Base-by-base conservation (phyloP, 2,797 vertebrate genomes). In the Clarias fuscus region DNA sequence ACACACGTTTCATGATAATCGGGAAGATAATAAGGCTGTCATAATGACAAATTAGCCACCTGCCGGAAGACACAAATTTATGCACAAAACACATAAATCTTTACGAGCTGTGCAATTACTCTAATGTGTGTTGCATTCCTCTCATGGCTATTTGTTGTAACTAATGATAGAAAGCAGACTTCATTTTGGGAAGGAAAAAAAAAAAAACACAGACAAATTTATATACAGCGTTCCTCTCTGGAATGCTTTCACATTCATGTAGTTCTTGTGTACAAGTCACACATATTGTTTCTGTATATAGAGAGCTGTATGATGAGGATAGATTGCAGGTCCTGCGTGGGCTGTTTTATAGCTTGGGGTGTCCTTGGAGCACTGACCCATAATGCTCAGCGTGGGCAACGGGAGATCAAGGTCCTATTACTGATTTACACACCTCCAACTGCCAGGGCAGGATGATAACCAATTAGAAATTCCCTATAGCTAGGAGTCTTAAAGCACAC, bases 11-110 rank as follows among this genome's bases (percentile, higher is more conserved):
- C 79, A 83, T 84, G 81, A 90, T 90, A 90, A 89, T 89, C 86
- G 78, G 68, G 85, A 85, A 88, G 88, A 89, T 90, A 88, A 90
- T 89, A 86, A 87, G 67, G 62, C 83, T 84, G 89, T 89, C 88
- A 85, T 86, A 82, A 88, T 89, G 88, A 89, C 85, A 86, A 89
- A 90, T 72, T 79, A 86, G 84, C 88, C 86, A 87, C 88, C 89
- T 86, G 88, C 80, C 86, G 83, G 76, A 84, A 83, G 65, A 86
- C 84, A 86, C 81, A 84, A 85, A 90, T 73, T 84, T 84, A 88
- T 84, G 85, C 88, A 64, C 84, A 81, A 86, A 89, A 85, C 71
- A 70, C 88, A 89, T 86, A 89, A 86, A 90, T 89, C 88, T 89
- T 86, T 85, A 86, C 6, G 70, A 48, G 84, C 78, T 48, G 70